These are phyloP conservation scores for Lordiphosa stackelbergi DNA, from an alignment of 1,140 invertebrate species.

Conservation along the genomic window DNA sequence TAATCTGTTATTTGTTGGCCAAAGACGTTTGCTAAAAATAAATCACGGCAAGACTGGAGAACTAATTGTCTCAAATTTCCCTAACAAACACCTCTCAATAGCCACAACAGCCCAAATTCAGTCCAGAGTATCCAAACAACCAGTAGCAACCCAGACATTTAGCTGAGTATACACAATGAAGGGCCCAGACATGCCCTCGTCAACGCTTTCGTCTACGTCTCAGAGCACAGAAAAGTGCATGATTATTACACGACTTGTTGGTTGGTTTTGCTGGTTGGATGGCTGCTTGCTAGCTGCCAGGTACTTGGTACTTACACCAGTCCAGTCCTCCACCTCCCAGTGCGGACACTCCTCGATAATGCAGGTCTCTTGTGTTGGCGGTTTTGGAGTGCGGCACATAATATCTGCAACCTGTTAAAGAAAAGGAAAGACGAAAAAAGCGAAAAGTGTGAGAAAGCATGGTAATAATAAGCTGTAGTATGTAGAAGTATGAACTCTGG, in stretches of 20 bases:
- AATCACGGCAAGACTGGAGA: too few species aligned
- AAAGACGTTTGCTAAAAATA: background rate
- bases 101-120: background rate
- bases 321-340: conserved; percentile 91
- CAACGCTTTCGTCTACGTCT: conserved; percentile 20
- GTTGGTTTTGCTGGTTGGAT: conserved; percentile 3
- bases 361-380: conserved; percentile 87
- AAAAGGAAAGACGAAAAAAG: conserved; percentile 14
- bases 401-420: conserved; percentile 82
- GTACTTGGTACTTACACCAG: conserved; percentile 83
- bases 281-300: background rate
- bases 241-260: conserved; percentile 60
- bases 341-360: conserved; percentile 89
- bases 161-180: conserved; percentile 48
- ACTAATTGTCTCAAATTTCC: background rate
- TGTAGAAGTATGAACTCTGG: background rate
- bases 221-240: conserved; percentile 49
- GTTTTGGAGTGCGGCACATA: conserved; percentile 85
- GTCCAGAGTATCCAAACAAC: conserved; percentile 25
- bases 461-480: conserved; percentile 45
- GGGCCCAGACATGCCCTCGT: conserved; percentile 45
- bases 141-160: conserved; percentile 51
- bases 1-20: background rate
- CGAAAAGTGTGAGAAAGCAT: conserved; percentile 47
- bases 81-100: background rate